Percentiles rank a stretch among this genome's conserved stretches.
Evolutionary conservation across 1,140 invertebrate species (phyloP).

Genomic region (Papilio polytes): DNA sequence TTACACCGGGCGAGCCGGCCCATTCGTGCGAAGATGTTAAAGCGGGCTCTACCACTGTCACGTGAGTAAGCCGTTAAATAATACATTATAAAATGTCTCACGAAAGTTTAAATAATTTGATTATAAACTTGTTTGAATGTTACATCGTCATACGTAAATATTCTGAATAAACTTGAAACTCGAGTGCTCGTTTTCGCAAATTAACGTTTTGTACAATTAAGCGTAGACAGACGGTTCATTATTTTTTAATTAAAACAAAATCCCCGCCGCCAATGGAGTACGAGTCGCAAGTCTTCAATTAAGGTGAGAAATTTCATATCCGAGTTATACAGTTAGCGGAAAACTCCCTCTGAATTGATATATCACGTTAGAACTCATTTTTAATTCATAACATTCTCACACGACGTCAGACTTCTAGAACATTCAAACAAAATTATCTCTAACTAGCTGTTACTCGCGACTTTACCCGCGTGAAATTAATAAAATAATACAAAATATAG

Average conservation of each 20-base stretch:
- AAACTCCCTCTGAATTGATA: neutral
- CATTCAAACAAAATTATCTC: too few relatives aligned
- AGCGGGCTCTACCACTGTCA: too few relatives aligned
- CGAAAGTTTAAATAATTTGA: too few relatives aligned
- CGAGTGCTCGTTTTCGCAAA: conserved; percentile 21
- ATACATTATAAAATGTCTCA: too few relatives aligned
- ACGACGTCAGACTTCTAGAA: too few relatives aligned
- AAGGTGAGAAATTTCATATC: conserved; percentile 33
- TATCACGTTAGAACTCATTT: neutral
- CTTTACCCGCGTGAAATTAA: too few relatives aligned
- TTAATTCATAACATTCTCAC: too few relatives aligned
- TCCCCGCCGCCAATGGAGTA: conserved; percentile 30
- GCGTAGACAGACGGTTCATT: conserved; percentile 28
- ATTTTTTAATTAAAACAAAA: conserved; percentile 39
- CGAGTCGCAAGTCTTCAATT: conserved; percentile 29
- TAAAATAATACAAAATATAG: too few relatives aligned
- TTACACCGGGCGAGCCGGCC: too few relatives aligned
- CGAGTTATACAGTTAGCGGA: neutral
- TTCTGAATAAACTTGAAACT: neutral
- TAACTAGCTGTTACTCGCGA: too few relatives aligned
- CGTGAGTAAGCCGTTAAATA: too few relatives aligned
- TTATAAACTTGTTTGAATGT: neutral
- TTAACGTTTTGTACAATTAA: conserved; percentile 38
- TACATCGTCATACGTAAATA: neutral
- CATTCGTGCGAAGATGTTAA: too few relatives aligned